These are phyloP conservation scores for Caranx melampygus DNA, from an alignment of 2,113 vertebrate species.

Conservation along the genomic window DNA sequence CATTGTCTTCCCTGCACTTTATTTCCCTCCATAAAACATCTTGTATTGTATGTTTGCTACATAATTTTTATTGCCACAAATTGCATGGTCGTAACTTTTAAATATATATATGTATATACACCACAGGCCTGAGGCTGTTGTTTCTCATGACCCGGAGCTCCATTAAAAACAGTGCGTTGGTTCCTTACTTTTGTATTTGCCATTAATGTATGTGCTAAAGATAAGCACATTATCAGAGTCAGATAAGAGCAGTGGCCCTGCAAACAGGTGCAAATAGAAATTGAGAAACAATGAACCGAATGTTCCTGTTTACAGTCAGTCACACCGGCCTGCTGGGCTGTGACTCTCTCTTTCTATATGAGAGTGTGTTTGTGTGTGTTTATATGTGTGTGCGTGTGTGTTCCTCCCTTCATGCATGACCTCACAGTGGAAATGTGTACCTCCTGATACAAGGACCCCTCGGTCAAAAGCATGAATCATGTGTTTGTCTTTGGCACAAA, in stretches of 20 bases:
- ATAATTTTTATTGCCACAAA: conserved; percentile 10
- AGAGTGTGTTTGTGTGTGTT: conserved; percentile 12
- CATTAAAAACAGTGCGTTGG: too few relatives aligned
- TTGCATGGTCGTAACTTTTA: neutral
- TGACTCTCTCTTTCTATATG: conserved; percentile 5
- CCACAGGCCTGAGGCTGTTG: neutral
- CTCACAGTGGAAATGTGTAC: conserved; percentile 77
- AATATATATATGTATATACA: neutral
- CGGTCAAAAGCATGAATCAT: conserved; percentile 68
- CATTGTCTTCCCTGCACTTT: too few relatives aligned
- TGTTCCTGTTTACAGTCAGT: conserved; percentile 49
- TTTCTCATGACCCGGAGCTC: neutral
- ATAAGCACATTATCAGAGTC: conserved; percentile 17
- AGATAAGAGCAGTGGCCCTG: conserved; percentile 35
- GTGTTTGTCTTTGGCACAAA: conserved; percentile 76
- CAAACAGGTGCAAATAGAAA: conserved; percentile 69
- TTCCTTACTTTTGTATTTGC: neutral
- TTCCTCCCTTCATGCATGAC: conserved; percentile 73
- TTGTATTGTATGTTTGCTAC: neutral
- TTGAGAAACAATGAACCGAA: conserved; percentile 38
- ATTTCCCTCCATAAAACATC: neutral
- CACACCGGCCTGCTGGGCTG: conserved; percentile 43
- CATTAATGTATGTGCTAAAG: conserved; percentile 15
- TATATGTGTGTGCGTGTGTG: conserved; percentile 51
- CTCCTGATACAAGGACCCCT: conserved; percentile 69